A percentile compares a stretch with the other conserved stretches of the same genome.
phyloP scores from a whole-genome alignment of 2,797 vertebrate species.

The Heteromormyrus szaboi region DNA sequence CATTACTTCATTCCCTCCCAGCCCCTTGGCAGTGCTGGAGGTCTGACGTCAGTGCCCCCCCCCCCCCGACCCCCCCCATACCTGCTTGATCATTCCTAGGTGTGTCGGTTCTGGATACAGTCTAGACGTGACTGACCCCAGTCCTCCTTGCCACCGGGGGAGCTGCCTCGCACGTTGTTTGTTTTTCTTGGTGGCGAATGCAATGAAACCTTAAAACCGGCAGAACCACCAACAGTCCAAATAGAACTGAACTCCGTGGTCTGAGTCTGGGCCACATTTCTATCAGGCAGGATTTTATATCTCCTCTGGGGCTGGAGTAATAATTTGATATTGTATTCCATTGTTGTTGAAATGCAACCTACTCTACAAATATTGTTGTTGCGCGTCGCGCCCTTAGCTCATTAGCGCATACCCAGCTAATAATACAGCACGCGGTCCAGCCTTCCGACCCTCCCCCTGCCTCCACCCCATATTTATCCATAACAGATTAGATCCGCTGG shows the following conservation, averaged over 20 bases:
- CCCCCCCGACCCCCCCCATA: not conserved
- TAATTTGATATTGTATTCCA: conserved; percentile 18
- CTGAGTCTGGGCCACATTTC: conserved; percentile 7
- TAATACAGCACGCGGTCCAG: conserved; percentile 42
- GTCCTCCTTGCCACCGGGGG: conserved; percentile 34
- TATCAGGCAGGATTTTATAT: conserved; percentile 25
- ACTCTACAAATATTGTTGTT: conserved; percentile 52
- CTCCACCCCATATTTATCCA: conserved; percentile 48
- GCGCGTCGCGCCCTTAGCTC: conserved; percentile 58
- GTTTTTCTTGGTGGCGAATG: conserved; percentile 14
- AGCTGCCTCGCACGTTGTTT: conserved; percentile 7
- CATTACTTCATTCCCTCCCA: conserved; percentile 32
- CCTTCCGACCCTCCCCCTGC: conserved; percentile 54
- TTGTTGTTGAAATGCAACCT: conserved; percentile 11
- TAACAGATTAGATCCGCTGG: conserved; percentile 63
- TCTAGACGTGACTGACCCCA: conserved; percentile 34
- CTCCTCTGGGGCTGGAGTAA: conserved; percentile 35
- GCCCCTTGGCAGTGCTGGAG: conserved; percentile 26
- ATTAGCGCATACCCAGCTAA: conserved; percentile 61
- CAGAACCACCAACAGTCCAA: conserved; percentile 16
- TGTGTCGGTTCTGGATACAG: conserved; percentile 35
- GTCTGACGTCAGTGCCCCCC: conserved; percentile 23
- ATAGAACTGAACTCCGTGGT: conserved; percentile 33
- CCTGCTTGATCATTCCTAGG: conserved; percentile 23
- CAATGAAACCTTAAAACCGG: not conserved